Evolutionary conservation across 2,797 vertebrate genomes (phyloP).

Genomic region (Trachops cirrhosus): DNA sequence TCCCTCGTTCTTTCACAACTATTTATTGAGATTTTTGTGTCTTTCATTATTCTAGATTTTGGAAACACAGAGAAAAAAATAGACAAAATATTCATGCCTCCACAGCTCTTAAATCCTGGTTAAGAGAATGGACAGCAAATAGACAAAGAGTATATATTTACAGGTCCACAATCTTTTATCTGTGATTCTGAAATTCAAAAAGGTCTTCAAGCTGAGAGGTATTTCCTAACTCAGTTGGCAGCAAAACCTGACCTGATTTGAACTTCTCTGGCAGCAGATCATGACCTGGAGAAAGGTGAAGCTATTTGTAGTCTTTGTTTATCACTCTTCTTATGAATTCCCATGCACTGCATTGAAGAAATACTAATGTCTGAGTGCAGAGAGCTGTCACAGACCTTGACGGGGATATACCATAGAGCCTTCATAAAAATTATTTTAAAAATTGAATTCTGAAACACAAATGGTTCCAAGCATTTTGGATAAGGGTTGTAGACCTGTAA

Average conservation of each 20-base stretch:
- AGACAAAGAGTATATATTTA: constrained; percentile 22
- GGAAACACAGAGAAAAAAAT: not conserved
- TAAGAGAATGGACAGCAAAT: not conserved
- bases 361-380: not conserved
- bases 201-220: not conserved
- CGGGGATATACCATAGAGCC: not conserved
- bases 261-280: constrained; percentile 36
- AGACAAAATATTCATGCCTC: not conserved
- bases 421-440: not conserved
- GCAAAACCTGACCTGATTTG: constrained; percentile 48
- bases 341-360: not conserved
- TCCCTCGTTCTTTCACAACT: not conserved
- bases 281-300: constrained; percentile 48
- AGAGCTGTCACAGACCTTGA: not conserved
- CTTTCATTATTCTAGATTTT: constrained; percentile 17
- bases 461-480: not conserved
- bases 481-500: not conserved
- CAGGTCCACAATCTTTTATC: not conserved
- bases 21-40: not conserved
- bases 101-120: not conserved
- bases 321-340: not conserved
- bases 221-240: constrained; percentile 34
- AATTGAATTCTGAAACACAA: not conserved
- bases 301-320: constrained; percentile 34
- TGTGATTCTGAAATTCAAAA: constrained; percentile 42